Percentiles rank a stretch among this genome's conserved stretches.
Conservation (phyloP, 1,140 invertebrate species). For the Macrotrachela quadricornifera region DNA sequence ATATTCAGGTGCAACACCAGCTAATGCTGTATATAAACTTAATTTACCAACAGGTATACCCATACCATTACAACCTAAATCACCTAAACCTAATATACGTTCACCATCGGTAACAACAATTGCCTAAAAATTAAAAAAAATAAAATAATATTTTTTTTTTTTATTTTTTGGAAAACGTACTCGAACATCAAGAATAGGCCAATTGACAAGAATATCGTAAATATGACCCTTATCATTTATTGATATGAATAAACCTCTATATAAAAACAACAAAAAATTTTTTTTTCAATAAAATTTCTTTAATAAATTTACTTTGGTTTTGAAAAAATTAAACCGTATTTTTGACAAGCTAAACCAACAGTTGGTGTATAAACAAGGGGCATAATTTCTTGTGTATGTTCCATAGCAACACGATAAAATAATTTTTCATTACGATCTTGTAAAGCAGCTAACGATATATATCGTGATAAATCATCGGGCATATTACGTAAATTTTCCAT, state of each 20-base stretch:
- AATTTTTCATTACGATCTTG: constrained; percentile 74
- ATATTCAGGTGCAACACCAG: constrained; percentile 21
- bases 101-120: constrained; percentile 29
- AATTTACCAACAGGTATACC: constrained; percentile 29
- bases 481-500: constrained; percentile 22
- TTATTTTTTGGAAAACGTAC: neutral
- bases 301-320: constrained; percentile 45
- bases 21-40: constrained; percentile 26
- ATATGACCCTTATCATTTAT: constrained; percentile 85
- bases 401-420: constrained; percentile 54
- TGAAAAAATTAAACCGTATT: constrained; percentile 78
- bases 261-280: constrained; percentile 7
- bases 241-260: constrained; percentile 68
- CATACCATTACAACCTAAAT: constrained; percentile 27
- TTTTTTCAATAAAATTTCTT: neutral
- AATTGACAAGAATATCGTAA: constrained; percentile 43
- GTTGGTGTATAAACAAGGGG: constrained; percentile 94
- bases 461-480: constrained; percentile 6
- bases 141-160: neutral
- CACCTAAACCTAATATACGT: constrained; percentile 27
- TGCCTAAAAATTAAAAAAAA: constrained; percentile 34
- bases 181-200: constrained; percentile 65
- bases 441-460: constrained; percentile 47
- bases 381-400: constrained; percentile 83
- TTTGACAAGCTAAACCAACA: constrained; percentile 84